Conservation (phyloP, 1,140 invertebrate genomes). For the Aleiodes sp. region DNA sequence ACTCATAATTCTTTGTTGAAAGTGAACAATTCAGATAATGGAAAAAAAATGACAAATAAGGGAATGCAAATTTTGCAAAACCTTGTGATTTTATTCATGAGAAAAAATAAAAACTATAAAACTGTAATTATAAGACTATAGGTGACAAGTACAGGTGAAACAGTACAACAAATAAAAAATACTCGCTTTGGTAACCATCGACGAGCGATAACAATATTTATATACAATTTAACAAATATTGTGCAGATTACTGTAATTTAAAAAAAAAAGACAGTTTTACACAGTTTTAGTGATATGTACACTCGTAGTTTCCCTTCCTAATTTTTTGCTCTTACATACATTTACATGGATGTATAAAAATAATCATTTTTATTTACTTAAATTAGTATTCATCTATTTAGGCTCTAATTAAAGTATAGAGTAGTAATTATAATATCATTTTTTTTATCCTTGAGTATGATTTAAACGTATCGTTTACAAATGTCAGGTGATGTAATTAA, state of each 20-base stretch:
- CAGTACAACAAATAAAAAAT: not conserved
- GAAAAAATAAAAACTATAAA: not conserved
- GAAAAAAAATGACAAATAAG: not conserved
- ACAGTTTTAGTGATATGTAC: not conserved
- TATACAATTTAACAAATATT: too few relatives aligned
- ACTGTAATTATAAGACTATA: not conserved
- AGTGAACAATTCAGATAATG: not conserved
- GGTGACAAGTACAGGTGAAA: not conserved
- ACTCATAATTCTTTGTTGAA: not conserved
- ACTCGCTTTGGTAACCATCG: not conserved
- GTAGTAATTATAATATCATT: conserved; percentile 7
- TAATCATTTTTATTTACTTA: not conserved
- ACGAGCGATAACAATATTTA: not conserved
- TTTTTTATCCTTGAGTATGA: conserved; percentile 3
- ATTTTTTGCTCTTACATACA: too few relatives aligned
- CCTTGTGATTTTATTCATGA: not conserved
- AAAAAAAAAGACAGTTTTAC: too few relatives aligned
- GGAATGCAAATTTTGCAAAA: not conserved
- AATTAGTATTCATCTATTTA: not conserved
- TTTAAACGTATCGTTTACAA: not conserved
- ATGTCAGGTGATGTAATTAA: not conserved
- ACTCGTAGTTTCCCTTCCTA: not conserved
- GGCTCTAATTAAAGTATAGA: too few relatives aligned
- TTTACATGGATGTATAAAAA: not conserved
- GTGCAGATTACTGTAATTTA: too few relatives aligned